phyloP scores from a whole-genome alignment of 2,888 invertebrate genomes.

The Scaptomyza caliginosa region DNA sequence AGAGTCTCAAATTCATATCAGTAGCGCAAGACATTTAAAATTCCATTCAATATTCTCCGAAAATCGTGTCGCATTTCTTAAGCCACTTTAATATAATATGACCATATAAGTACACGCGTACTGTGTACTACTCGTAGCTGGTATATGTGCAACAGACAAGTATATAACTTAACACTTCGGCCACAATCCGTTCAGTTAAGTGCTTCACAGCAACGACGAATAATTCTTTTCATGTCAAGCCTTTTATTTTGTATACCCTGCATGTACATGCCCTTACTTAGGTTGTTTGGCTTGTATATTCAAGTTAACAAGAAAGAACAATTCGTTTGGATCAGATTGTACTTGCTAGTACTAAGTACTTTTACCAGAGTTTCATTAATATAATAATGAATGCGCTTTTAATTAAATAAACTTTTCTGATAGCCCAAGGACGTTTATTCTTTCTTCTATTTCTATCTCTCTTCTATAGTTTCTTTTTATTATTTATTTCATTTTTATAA shows the following conservation, averaged over 20 bases:
- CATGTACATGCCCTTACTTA: no score
- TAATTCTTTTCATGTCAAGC: conserved; percentile 21
- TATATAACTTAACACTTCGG: conserved; percentile 33
- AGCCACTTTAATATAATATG: conserved; percentile 3
- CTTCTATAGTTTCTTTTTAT: no score
- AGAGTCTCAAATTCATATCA: neutral
- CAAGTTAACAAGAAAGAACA: no score
- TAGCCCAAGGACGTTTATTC: neutral
- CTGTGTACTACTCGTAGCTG: neutral
- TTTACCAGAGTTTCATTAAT: no score
- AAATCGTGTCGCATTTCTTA: conserved; percentile 19
- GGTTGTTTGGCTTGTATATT: no score
- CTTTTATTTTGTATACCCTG: neutral
- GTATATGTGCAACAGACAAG: conserved; percentile 9
- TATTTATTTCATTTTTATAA: neutral
- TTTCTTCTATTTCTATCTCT: no score
- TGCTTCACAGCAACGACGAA: conserved; percentile 15
- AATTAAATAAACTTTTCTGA: neutral
- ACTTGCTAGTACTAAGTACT: no score
- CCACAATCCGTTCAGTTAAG: conserved; percentile 29
- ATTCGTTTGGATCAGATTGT: no score
- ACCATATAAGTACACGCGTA: conserved; percentile 10
- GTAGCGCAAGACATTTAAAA: neutral
- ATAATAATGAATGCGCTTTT: no score
- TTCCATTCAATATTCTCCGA: neutral